Base-by-base conservation (phyloP, 2,113 vertebrate genomes). In the Pheucticus melanocephalus region DNA sequence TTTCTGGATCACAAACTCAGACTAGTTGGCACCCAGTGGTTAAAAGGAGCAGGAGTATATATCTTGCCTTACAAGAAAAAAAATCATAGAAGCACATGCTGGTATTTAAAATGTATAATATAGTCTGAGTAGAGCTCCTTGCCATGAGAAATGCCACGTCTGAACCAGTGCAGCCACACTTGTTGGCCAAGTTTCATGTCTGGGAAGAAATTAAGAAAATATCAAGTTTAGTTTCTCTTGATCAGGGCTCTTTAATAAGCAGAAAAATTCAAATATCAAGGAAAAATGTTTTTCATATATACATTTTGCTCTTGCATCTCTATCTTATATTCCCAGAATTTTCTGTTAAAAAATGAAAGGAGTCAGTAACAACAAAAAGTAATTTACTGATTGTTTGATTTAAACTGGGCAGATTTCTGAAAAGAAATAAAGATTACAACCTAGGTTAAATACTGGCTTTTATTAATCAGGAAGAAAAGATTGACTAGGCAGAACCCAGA, bases 1-100 rank as follows among this genome's bases (percentile, higher is more conserved):
- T 82, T 65, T 69, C 59, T 72, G 24, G 51, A 95, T 77, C 70
- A 70, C 69, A 86, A 78, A 68, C 53, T 53, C 88, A 94, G 92
- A 92, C 82, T 50, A 51, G 39, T 53, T 86, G 92, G 89, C 87
- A 96, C 57, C 82, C 31, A 56, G 28, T 33, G 61, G 35, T 86
- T 94, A 79, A 86, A 83, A 81, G 37, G 44, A 71, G 24, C 56
- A 69, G 37, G 24, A 88, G 23, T 45, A 76, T 31, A 45, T 60
- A 57, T 54, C 23, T 70, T 73, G 7, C 11, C 33, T 80, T 84
- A 51, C 27, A 90, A 39, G 6, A 80, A 94, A 81, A 81, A 63
- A 57, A 31, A 14, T 2, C 1, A 48, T 37, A 68, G 60, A 85
- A 90, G 56, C 16, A 85, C 35, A n/a, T 92, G 40, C 14, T 84